Evolutionary conservation across 2,113 vertebrate genomes (phyloP), one percentile per base, ranked within the genome.

Genomic region (Psilopogon haemacephalus): DNA sequence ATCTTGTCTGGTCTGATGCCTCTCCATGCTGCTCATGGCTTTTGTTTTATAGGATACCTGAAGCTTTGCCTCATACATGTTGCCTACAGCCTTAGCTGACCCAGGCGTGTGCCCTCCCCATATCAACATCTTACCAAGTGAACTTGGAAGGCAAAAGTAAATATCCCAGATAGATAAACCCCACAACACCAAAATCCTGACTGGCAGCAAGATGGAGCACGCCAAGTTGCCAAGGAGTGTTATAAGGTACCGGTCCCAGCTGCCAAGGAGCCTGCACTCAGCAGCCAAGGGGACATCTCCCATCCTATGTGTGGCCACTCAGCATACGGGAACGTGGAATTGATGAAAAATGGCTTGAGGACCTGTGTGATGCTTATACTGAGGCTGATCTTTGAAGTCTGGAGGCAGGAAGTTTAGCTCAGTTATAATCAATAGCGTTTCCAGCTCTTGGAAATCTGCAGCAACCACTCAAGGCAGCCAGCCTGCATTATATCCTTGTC

Each of bases 401-500:
- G 79, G 86, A 93, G 81, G 70, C 90, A 79, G 89, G 91, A 95
- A 93, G 89, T 91, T 96, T 88, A 94, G 89, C 89, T 91, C 64
- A 56, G 94, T 82, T 90, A 60, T 70, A 96, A 96, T 94, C 96
- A 95, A 89, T 86, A 83, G 82, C 82, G 38, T 89, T 95, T 95
- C 91, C 93, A 96, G 93, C 92, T 95, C 92, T 91, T 93, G 75
- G 59, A 89, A 91, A 92, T 90, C 86, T 84, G 93, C 50, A 58
- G 80, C 54, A 71, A 67, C 86, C 90, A 71, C 84, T 77, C 89
- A 93, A 95, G 80, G 88, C 90, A 94, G 91, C 77, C 95, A 94
- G 91, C 35, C 86, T n/a, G 83, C 91, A 94, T 95, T 94, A 93
- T 91, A 78, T 93, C 88, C 93, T 80, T 91, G 89, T 93, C 95